A percentile compares a stretch with the other conserved stretches of the same genome.
phyloP scores from a whole-genome alignment of 23 tunicate species.

The Trididemnum nubilum region DNA sequence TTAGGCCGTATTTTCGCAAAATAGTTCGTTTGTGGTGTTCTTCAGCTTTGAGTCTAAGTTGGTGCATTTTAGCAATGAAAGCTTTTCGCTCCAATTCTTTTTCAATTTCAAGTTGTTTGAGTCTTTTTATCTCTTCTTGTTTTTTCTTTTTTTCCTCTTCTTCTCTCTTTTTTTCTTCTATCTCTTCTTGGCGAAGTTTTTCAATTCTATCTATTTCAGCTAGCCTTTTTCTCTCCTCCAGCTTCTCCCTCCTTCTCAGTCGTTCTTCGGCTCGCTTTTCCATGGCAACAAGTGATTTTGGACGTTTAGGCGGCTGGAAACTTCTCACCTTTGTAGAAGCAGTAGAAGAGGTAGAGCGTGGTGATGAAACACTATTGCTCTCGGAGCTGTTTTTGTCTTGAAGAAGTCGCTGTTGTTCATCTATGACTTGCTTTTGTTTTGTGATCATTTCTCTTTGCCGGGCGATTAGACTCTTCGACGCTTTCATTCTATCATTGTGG shows the following conservation, averaged over 20 bases:
- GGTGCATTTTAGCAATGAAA: constrained; percentile 45
- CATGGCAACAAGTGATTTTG: constrained; percentile 47
- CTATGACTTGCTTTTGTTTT: constrained; percentile 35
- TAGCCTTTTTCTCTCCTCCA: constrained; percentile 48
- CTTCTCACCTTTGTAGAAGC: background rate
- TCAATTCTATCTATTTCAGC: constrained; percentile 43
- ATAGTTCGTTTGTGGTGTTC: constrained; percentile 33
- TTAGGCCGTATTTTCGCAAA: constrained; percentile 40
- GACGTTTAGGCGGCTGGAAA: constrained; percentile 17
- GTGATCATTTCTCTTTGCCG: constrained; percentile 31
- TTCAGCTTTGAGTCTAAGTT: constrained; percentile 39
- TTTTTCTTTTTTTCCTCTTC: constrained; percentile 56
- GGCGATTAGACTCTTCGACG: constrained; percentile 16
- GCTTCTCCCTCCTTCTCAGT: constrained; percentile 39
- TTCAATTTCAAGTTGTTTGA: constrained; percentile 30
- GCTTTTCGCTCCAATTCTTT: constrained; percentile 53
- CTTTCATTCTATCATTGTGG: background rate
- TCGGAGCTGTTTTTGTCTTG: background rate
- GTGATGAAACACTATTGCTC: too few relatives aligned
- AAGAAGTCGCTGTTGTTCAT: constrained; percentile 27
- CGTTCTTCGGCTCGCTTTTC: constrained; percentile 71
- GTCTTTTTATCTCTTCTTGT: constrained; percentile 24
- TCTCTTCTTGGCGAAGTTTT: constrained; percentile 46
- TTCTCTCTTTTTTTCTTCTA: constrained; percentile 34
- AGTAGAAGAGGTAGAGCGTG: background rate